A percentile compares a stretch with the other conserved stretches of the same genome.
These are phyloP conservation scores for Corapipo altera DNA, from an alignment of 2,113 vertebrate genomes.

Conservation along the genomic window DNA sequence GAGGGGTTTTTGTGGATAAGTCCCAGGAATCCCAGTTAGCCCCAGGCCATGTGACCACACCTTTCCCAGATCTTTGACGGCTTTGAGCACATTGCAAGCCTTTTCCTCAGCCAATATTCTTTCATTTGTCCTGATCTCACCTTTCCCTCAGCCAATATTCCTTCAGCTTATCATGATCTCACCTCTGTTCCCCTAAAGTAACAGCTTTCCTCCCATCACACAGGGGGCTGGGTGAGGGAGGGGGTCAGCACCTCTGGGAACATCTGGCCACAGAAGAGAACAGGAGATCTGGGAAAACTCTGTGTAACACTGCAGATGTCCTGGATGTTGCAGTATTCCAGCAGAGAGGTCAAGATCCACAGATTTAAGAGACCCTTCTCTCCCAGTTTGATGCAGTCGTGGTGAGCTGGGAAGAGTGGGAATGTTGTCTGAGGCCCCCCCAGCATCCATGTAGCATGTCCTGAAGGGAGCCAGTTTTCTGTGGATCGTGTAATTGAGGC, in stretches of 20 bases:
- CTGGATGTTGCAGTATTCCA: not conserved
- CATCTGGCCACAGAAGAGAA: not conserved
- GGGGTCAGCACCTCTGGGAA: not conserved
- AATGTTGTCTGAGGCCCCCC: not conserved
- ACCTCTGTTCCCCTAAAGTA: not conserved
- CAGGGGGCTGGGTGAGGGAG: not conserved
- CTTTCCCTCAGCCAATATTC: not conserved
- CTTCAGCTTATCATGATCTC: not conserved
- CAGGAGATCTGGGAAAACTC: not conserved
- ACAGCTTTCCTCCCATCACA: rapidly evolving
- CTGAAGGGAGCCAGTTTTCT: not conserved
- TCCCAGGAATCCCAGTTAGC: not conserved
- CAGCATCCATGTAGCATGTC: not conserved
- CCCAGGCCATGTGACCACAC: not conserved
- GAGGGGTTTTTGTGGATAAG: not conserved
- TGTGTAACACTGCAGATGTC: not conserved
- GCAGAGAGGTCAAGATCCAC: not conserved
- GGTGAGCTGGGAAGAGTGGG: not conserved
- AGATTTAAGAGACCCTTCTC: not conserved
- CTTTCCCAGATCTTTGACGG: not conserved
- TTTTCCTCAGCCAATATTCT: not conserved
- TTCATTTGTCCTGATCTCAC: not conserved
- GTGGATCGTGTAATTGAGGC: not conserved
- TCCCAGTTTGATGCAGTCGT: not conserved
- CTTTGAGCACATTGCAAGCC: not conserved